These are phyloP conservation scores for Brachionus koreanus DNA, from an alignment of 1,140 invertebrate genomes.

Conservation along the genomic window DNA sequence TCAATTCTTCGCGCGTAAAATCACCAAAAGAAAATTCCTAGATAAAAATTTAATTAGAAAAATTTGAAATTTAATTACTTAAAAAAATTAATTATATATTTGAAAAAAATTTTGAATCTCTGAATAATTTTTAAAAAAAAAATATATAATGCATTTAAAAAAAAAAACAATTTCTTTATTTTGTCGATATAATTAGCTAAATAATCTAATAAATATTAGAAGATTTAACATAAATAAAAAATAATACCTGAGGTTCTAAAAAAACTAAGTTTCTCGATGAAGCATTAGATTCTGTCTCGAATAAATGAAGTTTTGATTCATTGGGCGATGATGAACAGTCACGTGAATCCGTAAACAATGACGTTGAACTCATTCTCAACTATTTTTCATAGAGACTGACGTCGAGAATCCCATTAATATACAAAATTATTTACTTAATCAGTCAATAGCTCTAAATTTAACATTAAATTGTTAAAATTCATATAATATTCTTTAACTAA, in stretches of 20 bases:
- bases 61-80: neutral
- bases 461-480: neutral
- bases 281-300: neutral
- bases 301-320: neutral
- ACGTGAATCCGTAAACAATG: neutral
- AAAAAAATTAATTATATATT: neutral
- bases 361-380: neutral
- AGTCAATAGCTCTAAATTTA: neutral
- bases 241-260: neutral
- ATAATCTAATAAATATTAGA: neutral
- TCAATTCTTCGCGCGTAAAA: slow-evolving; percentile 39
- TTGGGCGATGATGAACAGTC: neutral
- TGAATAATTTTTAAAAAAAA: too few relatives aligned
- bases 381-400: neutral
- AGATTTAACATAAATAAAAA: neutral
- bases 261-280: neutral
- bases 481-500: neutral
- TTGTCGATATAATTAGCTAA: too few relatives aligned
- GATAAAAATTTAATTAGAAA: neutral
- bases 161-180: too few relatives aligned
- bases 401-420: neutral
- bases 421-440: neutral
- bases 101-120: too few relatives aligned
- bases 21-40: slow-evolving; percentile 40
- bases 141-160: too few relatives aligned